phyloP scores from a whole-genome alignment of 2,888 invertebrate species.

The Zelleria hepariella region DNA sequence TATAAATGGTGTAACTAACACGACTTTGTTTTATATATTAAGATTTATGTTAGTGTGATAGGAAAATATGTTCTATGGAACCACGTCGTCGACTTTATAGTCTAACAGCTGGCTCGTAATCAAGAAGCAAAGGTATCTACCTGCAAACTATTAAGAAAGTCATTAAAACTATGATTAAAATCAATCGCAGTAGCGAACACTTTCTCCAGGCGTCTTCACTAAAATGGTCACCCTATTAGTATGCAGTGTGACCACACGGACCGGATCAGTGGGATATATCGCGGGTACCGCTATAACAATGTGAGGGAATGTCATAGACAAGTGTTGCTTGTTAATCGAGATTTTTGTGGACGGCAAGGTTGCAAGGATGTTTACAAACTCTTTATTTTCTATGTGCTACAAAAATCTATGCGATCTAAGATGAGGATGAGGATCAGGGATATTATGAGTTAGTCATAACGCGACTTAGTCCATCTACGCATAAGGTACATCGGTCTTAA shows the following conservation, averaged over 20 bases:
- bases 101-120: too few species aligned
- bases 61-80: too few species aligned
- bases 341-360: neutral
- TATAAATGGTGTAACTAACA: too few species aligned
- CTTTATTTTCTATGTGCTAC: neutral
- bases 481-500: too few species aligned
- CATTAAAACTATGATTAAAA: neutral
- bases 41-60: too few species aligned
- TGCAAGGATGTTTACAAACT: neutral
- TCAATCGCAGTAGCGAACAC: neutral
- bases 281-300: neutral
- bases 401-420: neutral
- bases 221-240: constrained; percentile 37
- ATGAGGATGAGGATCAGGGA: too few species aligned
- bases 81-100: too few species aligned
- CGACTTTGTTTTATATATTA: too few species aligned
- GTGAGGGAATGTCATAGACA: neutral
- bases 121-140: neutral
- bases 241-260: constrained; percentile 29
- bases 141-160: too few species aligned
- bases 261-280: constrained; percentile 28
- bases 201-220: neutral
- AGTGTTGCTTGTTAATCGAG: neutral
- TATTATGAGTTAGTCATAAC: too few species aligned
- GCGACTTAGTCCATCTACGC: too few species aligned